phyloP scores from a whole-genome alignment of 1,140 invertebrate genomes.

The Drosophila biarmipes region DNA sequence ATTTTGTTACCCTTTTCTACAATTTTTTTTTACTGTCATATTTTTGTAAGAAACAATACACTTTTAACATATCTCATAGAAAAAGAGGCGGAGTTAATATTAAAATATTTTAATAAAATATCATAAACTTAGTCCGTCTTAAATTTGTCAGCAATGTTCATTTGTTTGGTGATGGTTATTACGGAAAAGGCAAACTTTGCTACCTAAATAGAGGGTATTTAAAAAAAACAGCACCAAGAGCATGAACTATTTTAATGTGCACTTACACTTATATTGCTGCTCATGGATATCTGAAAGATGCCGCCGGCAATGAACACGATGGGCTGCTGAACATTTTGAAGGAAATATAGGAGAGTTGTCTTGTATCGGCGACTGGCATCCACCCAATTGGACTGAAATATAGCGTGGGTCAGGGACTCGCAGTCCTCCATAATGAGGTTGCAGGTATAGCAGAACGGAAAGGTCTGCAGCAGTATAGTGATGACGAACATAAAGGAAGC shows the following conservation, averaged over 20 bases:
- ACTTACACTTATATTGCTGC: conserved; percentile 74
- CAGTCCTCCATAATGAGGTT: conserved; percentile 72
- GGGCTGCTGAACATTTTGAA: conserved; percentile 70
- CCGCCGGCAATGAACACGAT: conserved; percentile 66
- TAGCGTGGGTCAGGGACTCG: conserved; percentile 42
- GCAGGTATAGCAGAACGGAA: conserved; percentile 68
- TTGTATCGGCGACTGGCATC: conserved; percentile 51
- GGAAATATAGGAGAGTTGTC: conserved; percentile 63
- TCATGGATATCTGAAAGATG: conserved; percentile 72
- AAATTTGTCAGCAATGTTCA: conserved; percentile 73
- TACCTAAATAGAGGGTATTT: conserved; percentile 37
- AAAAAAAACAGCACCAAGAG: background rate
- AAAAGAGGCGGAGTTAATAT: no score
- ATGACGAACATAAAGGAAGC: conserved; percentile 66
- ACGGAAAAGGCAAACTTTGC: conserved; percentile 72
- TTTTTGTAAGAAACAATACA: no score
- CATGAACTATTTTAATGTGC: background rate
- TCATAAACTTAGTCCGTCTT: conserved; percentile 46
- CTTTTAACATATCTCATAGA: no score
- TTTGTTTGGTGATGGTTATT: conserved; percentile 66
- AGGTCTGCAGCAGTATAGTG: conserved; percentile 63
- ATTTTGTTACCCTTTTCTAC: no score
- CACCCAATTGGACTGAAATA: conserved; percentile 73
- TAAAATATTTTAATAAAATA: no score
- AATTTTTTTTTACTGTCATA: no score